Base-by-base conservation (phyloP, 2,113 vertebrate species). In the Tinamus guttatus region DNA sequence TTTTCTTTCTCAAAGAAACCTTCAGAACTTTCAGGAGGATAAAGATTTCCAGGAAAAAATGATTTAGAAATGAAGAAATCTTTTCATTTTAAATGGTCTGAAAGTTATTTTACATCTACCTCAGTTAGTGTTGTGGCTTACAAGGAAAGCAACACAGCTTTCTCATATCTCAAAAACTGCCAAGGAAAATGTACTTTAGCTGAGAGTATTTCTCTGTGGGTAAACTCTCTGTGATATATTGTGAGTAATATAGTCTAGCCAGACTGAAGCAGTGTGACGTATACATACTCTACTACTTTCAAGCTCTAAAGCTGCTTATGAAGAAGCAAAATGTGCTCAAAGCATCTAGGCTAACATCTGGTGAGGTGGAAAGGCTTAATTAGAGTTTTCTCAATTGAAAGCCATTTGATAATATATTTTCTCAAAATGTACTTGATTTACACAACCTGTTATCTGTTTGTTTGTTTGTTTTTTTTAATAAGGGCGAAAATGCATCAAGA, bases 1-100 rank as follows among this genome's bases (percentile, higher is more conserved):
- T 45, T 90, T 93, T 77, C 28, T 68, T 64, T 63, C 32, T 7
- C 30, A 89, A 59, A n/a, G 11, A 81, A 80, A 62, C 40, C 62
- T 85, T 24, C 18, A 51, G 88, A 93, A 67, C 14, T 78, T 92
- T 71, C 28, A 43, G 63, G 34, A 56, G 28, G 68, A 63, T 13
- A 84, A 78, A 68, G 11, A 30, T 67, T 81, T 94, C 74, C 64
- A 81, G 20, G 19, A 71, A 52, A 78, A 41, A 8, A 73, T 16
- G 7, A 20, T 93, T 64, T 41, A 86, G 8, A 7, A 89, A 36
- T 40, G 7, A 68, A 81, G 47, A 2, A 8, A 64, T 86, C 85
- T 95, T 95, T 92, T 90, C 56, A 87, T 81, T 92, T 87, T 81
- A 69, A 94, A 86, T 14, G 4, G 7, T 9, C 41, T 86, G n/a